Conservation (phyloP, 2,113 vertebrate genomes). For the Gnathochromis pfefferi region DNA sequence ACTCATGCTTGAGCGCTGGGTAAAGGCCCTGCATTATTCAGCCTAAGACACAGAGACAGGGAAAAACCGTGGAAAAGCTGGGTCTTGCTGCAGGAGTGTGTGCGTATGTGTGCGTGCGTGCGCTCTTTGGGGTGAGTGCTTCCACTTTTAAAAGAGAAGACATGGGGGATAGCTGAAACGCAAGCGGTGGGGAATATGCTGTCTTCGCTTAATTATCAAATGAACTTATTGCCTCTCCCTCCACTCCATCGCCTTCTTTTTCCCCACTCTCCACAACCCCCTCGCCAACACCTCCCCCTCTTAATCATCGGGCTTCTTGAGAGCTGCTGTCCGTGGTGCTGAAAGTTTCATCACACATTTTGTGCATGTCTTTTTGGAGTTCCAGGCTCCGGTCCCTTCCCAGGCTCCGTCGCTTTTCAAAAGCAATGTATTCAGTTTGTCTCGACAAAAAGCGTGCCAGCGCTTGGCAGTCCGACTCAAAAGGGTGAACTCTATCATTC, state of each 20-base stretch:
- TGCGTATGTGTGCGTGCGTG: background rate
- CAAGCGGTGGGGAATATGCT: background rate
- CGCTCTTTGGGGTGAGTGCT: background rate
- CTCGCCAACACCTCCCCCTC: background rate
- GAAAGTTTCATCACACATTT: constrained; percentile 65
- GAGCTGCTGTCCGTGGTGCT: constrained; percentile 70
- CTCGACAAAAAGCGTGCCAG: constrained; percentile 41
- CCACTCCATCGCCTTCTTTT: background rate
- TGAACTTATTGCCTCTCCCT: constrained; percentile 20
- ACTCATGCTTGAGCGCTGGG: constrained; percentile 66
- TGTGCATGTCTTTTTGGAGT: constrained; percentile 18
- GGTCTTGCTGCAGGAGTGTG: constrained; percentile 21
- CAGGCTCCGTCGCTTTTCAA: constrained; percentile 37
- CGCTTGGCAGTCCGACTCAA: constrained; percentile 26
- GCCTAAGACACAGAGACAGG: constrained; percentile 45
- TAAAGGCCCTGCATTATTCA: constrained; percentile 71
- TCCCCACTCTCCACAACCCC: background rate
- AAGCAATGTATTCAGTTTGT: constrained; percentile 57
- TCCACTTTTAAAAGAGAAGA: constrained; percentile 15
- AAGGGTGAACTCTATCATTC: constrained; percentile 50
- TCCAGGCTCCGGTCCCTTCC: constrained; percentile 26
- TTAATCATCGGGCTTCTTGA: background rate
- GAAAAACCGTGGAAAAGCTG: constrained; percentile 21
- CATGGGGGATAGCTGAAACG: constrained; percentile 7
- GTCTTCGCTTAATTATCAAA: constrained; percentile 52